Percentiles rank a stretch among this genome's conserved stretches.
Conservation (phyloP, 2,888 invertebrate genomes). For the Automeris io region DNA sequence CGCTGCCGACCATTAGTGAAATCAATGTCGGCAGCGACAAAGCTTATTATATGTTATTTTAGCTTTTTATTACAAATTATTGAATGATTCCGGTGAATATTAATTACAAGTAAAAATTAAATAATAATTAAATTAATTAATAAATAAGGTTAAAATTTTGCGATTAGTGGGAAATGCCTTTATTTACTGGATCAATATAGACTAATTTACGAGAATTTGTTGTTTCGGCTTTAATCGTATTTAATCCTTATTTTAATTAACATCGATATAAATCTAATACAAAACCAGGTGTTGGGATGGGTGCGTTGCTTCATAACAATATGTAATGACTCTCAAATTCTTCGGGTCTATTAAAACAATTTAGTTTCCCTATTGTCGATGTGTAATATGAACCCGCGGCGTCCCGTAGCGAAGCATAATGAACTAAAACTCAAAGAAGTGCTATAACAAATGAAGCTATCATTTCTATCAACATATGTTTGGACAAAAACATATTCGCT, state of each 20-base stretch:
- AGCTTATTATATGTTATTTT: neutral
- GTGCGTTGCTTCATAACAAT: constrained; percentile 54
- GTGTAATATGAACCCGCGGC: constrained; percentile 36
- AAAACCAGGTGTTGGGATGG: constrained; percentile 61
- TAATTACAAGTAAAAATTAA: neutral
- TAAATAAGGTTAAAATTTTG: neutral
- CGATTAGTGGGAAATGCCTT: neutral
- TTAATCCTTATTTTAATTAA: constrained; percentile 44
- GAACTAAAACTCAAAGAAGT: constrained; percentile 53
- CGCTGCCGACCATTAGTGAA: too few species aligned
- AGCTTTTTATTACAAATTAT: neutral
- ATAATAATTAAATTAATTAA: neutral
- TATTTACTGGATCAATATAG: too few species aligned
- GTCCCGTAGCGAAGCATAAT: constrained; percentile 69
- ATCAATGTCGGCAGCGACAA: neutral
- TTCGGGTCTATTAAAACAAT: constrained; percentile 69
- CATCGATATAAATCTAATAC: constrained; percentile 55
- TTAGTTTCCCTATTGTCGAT: constrained; percentile 61
- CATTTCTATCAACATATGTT: constrained; percentile 57
- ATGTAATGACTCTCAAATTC: constrained; percentile 60
- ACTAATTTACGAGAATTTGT: too few species aligned
- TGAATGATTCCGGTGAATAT: neutral
- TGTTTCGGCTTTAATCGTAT: too few species aligned
- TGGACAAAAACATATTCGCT: constrained; percentile 33
- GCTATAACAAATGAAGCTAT: constrained; percentile 67